Evolutionary conservation across 1,140 invertebrate species (phyloP).

Genomic region (Drosophila aff.): DNA sequence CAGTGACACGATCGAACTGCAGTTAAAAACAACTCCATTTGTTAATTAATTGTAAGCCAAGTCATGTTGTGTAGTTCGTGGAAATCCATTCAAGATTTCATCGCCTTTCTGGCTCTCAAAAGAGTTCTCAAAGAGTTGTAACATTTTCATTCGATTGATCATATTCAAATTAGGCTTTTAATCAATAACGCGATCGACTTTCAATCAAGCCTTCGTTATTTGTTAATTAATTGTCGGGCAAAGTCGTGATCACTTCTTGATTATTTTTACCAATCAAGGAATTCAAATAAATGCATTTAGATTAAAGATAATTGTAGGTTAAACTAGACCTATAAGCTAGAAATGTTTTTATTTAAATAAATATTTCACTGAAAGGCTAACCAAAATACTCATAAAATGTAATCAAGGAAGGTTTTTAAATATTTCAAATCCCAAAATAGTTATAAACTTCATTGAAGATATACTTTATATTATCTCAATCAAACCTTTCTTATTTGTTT

Average conservation of each 20-base stretch:
- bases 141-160: slow-evolving; percentile 9
- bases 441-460: no score
- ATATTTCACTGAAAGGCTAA: background rate
- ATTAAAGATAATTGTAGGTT: background rate
- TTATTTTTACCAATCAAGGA: slow-evolving; percentile 1
- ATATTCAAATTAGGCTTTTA: slow-evolving; percentile 17
- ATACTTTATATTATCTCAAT: background rate
- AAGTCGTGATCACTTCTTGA: slow-evolving; percentile 10
- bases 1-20: slow-evolving; percentile 24
- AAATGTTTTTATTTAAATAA: background rate
- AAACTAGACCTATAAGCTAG: background rate
- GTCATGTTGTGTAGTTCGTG: slow-evolving; percentile 27
- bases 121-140: slow-evolving; percentile 10
- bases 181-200: slow-evolving; percentile 25
- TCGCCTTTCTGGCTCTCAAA: background rate
- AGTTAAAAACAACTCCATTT: slow-evolving; percentile 14
- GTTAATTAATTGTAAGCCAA: slow-evolving; percentile 33
- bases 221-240: slow-evolving; percentile 13
- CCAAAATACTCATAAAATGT: background rate
- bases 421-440: no score
- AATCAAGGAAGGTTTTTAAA: background rate
- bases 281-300: slow-evolving; percentile 3
- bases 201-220: slow-evolving; percentile 18
- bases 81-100: background rate
- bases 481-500: background rate